A percentile compares a stretch with the other conserved stretches of the same genome.
phyloP scores from a whole-genome alignment of 2,113 vertebrate genomes.

The Alligator mississippiensis region DNA sequence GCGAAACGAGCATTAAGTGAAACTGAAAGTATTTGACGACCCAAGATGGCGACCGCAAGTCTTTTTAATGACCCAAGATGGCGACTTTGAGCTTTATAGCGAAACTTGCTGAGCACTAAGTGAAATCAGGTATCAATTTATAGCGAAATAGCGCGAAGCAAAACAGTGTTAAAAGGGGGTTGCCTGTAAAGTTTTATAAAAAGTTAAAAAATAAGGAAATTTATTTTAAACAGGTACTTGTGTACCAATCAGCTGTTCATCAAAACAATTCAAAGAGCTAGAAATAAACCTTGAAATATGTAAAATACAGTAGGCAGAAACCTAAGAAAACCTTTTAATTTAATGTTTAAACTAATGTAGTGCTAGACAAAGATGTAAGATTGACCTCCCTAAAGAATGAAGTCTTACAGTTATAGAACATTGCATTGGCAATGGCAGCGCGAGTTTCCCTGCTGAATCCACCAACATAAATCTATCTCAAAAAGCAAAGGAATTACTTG shows the following conservation, averaged over 20 bases:
- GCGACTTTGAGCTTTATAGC: too few species aligned
- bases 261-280: background rate
- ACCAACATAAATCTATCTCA: constrained; percentile 5
- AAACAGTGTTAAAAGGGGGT: background rate
- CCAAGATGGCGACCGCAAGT: too few species aligned
- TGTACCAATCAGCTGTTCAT: background rate
- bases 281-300: background rate
- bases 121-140: too few species aligned
- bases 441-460: background rate
- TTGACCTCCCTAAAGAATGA: background rate
- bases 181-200: background rate
- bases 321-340: background rate
- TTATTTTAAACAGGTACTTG: background rate
- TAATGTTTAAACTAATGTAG: background rate
- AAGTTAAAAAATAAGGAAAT: background rate
- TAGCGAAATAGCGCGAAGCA: too few species aligned
- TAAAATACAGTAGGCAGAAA: background rate
- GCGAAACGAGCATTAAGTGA: too few species aligned
- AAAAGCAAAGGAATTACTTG: background rate
- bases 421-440: background rate
- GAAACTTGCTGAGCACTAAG: too few species aligned
- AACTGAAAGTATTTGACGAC: too few species aligned
- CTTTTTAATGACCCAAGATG: too few species aligned
- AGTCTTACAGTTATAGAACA: background rate
- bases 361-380: background rate